Conservation (phyloP, 2,113 vertebrate species). For the Zosterops hypoxanthus region DNA sequence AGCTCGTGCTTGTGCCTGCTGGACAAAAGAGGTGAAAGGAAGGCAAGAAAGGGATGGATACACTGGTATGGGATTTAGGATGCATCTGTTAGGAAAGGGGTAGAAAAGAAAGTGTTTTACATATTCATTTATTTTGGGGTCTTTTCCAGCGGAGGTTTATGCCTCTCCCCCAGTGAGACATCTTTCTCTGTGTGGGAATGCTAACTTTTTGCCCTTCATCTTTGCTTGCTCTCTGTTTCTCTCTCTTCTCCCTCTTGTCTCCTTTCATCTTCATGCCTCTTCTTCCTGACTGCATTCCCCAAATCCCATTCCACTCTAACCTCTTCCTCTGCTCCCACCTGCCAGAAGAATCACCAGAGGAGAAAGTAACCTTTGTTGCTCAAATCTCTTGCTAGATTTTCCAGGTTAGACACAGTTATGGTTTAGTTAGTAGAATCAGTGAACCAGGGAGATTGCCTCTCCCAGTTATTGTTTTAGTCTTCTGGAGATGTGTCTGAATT, state of each 20-base stretch:
- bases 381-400: background rate
- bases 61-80: background rate
- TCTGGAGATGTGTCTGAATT: slow-evolving; percentile 18
- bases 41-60: background rate
- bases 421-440: background rate
- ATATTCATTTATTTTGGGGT: background rate
- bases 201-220: background rate
- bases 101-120: background rate
- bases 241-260: background rate
- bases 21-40: background rate
- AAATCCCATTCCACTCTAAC: background rate
- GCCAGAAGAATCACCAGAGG: background rate
- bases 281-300: background rate
- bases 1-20: background rate
- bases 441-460: background rate
- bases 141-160: background rate
- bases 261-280: background rate
- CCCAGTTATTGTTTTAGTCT: slow-evolving; percentile 19
- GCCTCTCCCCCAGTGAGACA: background rate
- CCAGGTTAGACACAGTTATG: background rate
- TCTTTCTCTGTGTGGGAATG: background rate
- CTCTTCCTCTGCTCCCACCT: background rate
- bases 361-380: background rate
- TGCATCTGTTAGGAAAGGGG: background rate
- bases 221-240: background rate